Conservation (phyloP, 2,113 vertebrate genomes). For the Nesogale talazaci region DNA sequence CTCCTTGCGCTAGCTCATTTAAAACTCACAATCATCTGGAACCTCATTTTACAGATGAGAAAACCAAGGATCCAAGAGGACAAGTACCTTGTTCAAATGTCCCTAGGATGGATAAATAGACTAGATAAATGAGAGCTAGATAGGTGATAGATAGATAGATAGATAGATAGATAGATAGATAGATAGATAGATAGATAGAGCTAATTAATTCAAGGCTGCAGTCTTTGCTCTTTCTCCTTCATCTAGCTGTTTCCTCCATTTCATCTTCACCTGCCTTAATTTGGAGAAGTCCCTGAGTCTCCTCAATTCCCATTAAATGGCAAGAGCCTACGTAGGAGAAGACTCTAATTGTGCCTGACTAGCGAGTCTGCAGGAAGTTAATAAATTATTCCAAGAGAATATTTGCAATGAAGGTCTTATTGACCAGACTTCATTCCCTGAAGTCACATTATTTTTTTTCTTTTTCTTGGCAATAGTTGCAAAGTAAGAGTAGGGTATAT, state of each 20-base stretch:
- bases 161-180: no score
- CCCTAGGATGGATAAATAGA: no score
- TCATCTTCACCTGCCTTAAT: neutral
- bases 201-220: no score
- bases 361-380: conserved; percentile 63
- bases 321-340: neutral
- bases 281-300: neutral
- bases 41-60: no score
- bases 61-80: no score
- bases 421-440: conserved; percentile 58
- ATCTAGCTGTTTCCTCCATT: neutral
- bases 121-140: no score
- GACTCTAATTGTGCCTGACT: conserved; percentile 64
- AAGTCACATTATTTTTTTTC: neutral
- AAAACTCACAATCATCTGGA: no score
- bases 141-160: no score
- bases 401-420: conserved; percentile 48
- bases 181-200: no score
- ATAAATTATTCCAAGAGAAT: conserved; percentile 67
- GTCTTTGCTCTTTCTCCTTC: neutral
- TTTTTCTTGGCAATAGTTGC: neutral
- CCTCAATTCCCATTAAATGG: neutral
- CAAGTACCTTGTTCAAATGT: no score
- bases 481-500: neutral
- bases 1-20: no score